Base-by-base conservation (phyloP, 2,888 invertebrate genomes). In the Sericinus montela region DNA sequence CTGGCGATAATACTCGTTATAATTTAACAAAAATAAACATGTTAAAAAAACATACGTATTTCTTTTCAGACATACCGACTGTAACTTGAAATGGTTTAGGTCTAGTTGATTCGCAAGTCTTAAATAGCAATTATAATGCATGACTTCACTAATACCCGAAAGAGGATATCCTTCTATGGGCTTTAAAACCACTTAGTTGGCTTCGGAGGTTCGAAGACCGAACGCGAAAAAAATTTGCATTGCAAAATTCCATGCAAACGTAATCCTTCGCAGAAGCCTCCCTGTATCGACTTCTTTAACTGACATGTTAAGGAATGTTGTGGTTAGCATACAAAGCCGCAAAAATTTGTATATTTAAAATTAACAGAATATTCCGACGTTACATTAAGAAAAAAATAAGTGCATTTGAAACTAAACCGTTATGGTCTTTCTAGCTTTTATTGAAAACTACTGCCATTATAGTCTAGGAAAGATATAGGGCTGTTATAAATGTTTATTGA, bases 211-310 rank as follows among this genome's bases (percentile, higher is more conserved):
- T 40, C 36, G 45, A 40, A 60, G 59, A 61, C 60, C 53, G 48
- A 72, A 68, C 11, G 37, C 14, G 14, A 73, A 71, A 69, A 63
- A 73, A 76, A 81, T 66, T 52, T 51, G 53, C 62, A 57, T 63
- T 59, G 68, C 60, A 1, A 11, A 32, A 32, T 11, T 32, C 13
- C 32, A 5, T 1, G 7, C 32, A 54, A 54, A 59, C 65, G 63
- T 73, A 68, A 66, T 75, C 75, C 71, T 67, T 65, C 63, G 60
- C 58, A 68, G 76, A 80, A 83, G 78, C 79, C 76, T 69, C 72
- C 62, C 66, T 11, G 7, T 11, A 74, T 73, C 69, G 64, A 67
- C 62, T 63, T 60, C 67, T 67, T 75, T 75, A 74, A 74, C 69
- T 65, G 64, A 63, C 61, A 62, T 9, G 14, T 11, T 45, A 28